Base-by-base conservation (phyloP, 1,140 invertebrate genomes). In the Eufriesea mexicana region DNA sequence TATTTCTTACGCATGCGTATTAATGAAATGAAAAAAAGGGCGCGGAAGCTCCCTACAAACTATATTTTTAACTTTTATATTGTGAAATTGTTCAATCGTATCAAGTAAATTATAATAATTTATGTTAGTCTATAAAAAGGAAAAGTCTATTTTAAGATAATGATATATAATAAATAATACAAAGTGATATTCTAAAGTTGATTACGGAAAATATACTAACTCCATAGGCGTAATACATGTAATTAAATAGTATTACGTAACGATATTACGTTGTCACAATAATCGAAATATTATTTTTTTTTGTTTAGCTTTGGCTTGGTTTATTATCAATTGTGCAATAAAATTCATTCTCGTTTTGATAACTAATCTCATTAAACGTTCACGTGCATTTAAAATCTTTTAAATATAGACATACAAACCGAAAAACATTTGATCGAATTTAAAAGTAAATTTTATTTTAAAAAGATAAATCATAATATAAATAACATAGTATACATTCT, bases 11-110 rank as follows among this genome's bases (percentile, higher is more conserved):
- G 57, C 45, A 12, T n/a, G 49, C 75, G 66, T 25, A 6, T 23
- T 25, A 0, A 0, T 10, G 28, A 16, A 18, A 23, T 14, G 42
- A 28, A 59, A 77, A 80, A 83, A 83, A 83, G 64, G 51, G 62
- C 72, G 59, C 73, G 42, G 70, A 62, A 55, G 47, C 23, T 25
- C 51, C 28, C 64, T 45, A 28, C 8, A 28, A 35, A 9, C 23
- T 71, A 35, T 20, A n/a, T 18, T 49, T 68, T 72, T 68, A 9
- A 57, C 20, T 23, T 35, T 75, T 47, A 25, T 20, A 23, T 18
- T 51, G 49, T 9, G 9, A 35, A 28, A 20, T n/a, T 28, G 14
- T 71, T n/a, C 9, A 23, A 20, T 28, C 5, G 2, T 8, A 5
- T 49, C 66, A 7, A 25, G 9, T 28, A 7, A 28, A 20, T 51